A percentile compares a stretch with the other conserved stretches of the same genome.
Evolutionary conservation across 2,888 invertebrate species (phyloP).

Genomic region (Idaea dimidiata): DNA sequence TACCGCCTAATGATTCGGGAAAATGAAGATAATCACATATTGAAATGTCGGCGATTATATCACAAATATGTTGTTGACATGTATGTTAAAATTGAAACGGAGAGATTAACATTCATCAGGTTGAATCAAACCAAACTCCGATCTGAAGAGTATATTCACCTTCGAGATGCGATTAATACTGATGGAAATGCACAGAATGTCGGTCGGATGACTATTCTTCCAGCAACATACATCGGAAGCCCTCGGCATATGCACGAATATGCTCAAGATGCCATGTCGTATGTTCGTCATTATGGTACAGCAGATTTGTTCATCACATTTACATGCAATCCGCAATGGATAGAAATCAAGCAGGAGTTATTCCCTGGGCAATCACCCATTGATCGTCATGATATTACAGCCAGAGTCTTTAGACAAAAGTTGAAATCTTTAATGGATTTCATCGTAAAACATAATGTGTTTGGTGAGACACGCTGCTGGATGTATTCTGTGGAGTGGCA

Average conservation of each 20-base stretch:
- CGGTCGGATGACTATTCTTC: constrained; percentile 24
- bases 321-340: constrained; percentile 11
- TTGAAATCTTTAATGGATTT: constrained; percentile 25
- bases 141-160: constrained; percentile 26
- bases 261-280: constrained; percentile 36
- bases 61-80: constrained; percentile 23
- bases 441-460: constrained; percentile 21
- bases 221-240: constrained; percentile 5
- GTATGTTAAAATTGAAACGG: constrained; percentile 28
- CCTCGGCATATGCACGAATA: constrained; percentile 32
- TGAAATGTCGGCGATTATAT: constrained; percentile 19
- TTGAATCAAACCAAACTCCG: constrained; percentile 20
- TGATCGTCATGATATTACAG: constrained; percentile 24
- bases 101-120: too few species aligned
- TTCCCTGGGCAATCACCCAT: constrained; percentile 17
- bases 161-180: constrained; percentile 26
- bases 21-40: too few species aligned
- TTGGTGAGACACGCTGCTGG: constrained; percentile 17
- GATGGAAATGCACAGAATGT: constrained; percentile 19
- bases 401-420: constrained; percentile 27
- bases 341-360: constrained; percentile 6
- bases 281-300: constrained; percentile 39
- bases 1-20: constrained; percentile 30
- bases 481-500: constrained; percentile 21
- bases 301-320: constrained; percentile 33